A percentile compares a stretch with the other conserved stretches of the same genome.
Evolutionary conservation across 2,888 invertebrate genomes (phyloP).

Genomic region (Drosophila niveifrons): DNA sequence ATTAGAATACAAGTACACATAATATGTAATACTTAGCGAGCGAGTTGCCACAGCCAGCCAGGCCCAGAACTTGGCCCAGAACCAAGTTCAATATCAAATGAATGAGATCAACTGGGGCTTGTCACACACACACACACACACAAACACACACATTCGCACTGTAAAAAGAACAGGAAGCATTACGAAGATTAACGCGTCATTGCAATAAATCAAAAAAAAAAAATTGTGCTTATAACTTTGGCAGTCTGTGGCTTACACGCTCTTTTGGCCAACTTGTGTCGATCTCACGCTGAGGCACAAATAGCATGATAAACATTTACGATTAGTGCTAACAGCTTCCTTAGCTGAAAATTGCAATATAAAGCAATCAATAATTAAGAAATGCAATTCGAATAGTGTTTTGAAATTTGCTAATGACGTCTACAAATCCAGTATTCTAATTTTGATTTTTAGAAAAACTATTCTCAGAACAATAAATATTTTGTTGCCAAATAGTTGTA

Average conservation of each 20-base stretch:
- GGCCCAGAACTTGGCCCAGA: constrained; percentile 38
- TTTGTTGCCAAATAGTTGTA: constrained; percentile 20
- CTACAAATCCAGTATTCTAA: constrained; percentile 33
- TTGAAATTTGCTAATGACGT: constrained; percentile 37
- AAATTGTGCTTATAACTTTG: constrained; percentile 47
- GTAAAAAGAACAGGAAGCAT: constrained; percentile 63
- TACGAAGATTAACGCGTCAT: constrained; percentile 46
- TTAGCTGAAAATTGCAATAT: constrained; percentile 21
- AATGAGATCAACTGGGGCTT: constrained; percentile 63
- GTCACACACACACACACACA: constrained; percentile 39
- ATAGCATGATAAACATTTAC: constrained; percentile 45
- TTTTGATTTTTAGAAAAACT: constrained; percentile 20
- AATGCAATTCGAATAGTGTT: constrained; percentile 53
- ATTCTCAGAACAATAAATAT: neutral
- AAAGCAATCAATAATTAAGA: constrained; percentile 58
- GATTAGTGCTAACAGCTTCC: constrained; percentile 54
- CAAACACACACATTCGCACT: constrained; percentile 30
- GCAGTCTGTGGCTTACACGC: constrained; percentile 49
- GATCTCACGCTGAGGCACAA: constrained; percentile 1
- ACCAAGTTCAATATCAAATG: constrained; percentile 76
- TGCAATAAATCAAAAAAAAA: constrained; percentile 66
- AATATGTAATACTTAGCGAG: constrained; percentile 44
- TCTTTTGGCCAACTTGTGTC: constrained; percentile 50
- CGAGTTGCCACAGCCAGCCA: constrained; percentile 35
- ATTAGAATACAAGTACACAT: constrained; percentile 43